Evolutionary conservation across 2,888 invertebrate genomes (phyloP), one percentile per base, ranked within the genome.

Genomic region (Glaucopsyche alexis): DNA sequence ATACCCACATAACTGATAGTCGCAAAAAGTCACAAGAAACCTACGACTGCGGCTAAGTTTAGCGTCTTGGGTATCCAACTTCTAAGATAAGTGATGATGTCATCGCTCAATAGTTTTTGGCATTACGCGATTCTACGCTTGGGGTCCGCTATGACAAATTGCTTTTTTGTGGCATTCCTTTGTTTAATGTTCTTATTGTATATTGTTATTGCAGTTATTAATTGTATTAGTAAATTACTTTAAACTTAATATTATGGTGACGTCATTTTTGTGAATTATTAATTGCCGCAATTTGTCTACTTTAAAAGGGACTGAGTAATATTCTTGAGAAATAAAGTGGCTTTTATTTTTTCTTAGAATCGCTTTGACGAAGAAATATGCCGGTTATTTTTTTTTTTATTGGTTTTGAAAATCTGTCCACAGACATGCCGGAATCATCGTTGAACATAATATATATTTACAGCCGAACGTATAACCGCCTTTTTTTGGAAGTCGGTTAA

Each of bases 41-140:
- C 69, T 69, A 67, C 67, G 67, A 45, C 4, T 6, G 2, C 65
- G 65, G 42, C 40, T 66, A 42, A 42, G 66, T 42, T 42, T 66
- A 66, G 42, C 42, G n/a, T 42, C 67, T 45, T 19, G 47, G 29
- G 19, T 29, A 69, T 49, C 47, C 29, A 47, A 19, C 69, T 11
- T 49, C 69, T 38, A 49, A 47, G 47, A 49, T 49, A 42, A 49
- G 29, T 49, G 69, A 16, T 69, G 69, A 69, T 69, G 45, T 69
- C 69, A 69, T 38, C 69, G 69, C 11, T 1, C 19, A 45, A 69
- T 40, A 65, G 38, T 69, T 69, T 60, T 69, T 69, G 47, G 69
- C 49, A 29, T 47, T 19, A 49, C n/a, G 5, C 29, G 13, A 29
- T 49, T 47, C 49, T 29, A 69, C n/a, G 49, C 69, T 1, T 49